Conservation (phyloP, 2,888 invertebrate species). For the Fabriciana adippe region DNA sequence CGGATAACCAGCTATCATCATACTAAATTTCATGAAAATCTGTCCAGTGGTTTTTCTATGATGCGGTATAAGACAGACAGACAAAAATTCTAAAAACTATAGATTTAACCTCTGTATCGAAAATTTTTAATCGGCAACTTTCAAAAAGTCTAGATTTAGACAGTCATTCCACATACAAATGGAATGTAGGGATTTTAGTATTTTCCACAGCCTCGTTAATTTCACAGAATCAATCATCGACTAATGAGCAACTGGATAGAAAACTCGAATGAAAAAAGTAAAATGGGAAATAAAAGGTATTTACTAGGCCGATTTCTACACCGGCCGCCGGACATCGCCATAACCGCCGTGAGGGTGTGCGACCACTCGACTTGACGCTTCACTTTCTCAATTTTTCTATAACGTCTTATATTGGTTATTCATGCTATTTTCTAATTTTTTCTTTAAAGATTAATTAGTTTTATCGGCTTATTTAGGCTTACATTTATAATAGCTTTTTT, state of each 20-base stretch:
- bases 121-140: too few relatives aligned
- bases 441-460: too few relatives aligned
- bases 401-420: background rate
- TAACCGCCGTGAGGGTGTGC: constrained; percentile 11
- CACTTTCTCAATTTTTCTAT: background rate
- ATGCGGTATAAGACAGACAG: too few relatives aligned
- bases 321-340: constrained; percentile 26
- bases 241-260: constrained; percentile 34
- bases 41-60: too few relatives aligned
- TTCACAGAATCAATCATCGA: constrained; percentile 18
- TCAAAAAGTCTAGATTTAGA: background rate
- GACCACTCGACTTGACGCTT: background rate
- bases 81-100: too few relatives aligned
- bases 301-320: constrained; percentile 36
- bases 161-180: background rate
- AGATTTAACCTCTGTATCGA: too few relatives aligned
- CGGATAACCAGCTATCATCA: too few relatives aligned
- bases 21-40: too few relatives aligned
- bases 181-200: background rate
- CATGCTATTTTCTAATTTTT: background rate
- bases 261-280: constrained; percentile 29
- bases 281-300: constrained; percentile 35
- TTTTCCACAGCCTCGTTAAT: background rate
- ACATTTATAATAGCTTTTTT: too few relatives aligned
- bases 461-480: too few relatives aligned